Evolutionary conservation across 2,113 vertebrate species (phyloP).

Genomic region (Salminus brasiliensis): DNA sequence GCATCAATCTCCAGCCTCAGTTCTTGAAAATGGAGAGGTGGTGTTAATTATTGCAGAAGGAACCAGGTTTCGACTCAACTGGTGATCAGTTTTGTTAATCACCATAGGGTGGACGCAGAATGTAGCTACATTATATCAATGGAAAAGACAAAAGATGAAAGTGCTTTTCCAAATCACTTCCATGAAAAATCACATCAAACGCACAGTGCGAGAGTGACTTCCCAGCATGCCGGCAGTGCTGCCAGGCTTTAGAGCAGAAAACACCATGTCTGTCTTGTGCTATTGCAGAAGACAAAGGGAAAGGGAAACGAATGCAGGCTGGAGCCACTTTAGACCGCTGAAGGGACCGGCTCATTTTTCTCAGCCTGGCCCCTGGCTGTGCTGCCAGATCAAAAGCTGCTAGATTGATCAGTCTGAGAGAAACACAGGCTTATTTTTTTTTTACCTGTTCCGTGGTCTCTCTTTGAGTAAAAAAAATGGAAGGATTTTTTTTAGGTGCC

Average conservation of each 20-base stretch:
- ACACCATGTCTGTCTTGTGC: constrained; percentile 16
- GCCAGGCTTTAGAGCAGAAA: constrained; percentile 25
- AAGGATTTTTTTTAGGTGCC: constrained; percentile 1
- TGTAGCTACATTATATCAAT: constrained; percentile 4
- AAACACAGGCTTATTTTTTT: constrained; percentile 14
- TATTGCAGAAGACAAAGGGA: constrained; percentile 14
- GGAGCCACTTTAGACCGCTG: constrained; percentile 16
- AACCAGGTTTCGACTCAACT: neutral
- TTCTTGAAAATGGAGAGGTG: neutral
- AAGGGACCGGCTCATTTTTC: constrained; percentile 44
- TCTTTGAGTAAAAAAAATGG: constrained; percentile 7
- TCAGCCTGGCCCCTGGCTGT: constrained; percentile 43
- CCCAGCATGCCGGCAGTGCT: neutral
- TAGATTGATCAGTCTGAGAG: constrained; percentile 43
- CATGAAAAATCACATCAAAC: neutral
- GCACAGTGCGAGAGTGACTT: neutral
- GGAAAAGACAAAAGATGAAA: neutral
- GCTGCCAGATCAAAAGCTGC: constrained; percentile 45
- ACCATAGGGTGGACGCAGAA: neutral
- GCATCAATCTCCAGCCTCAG: too few relatives aligned
- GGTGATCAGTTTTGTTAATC: constrained; percentile 2
- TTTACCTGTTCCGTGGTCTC: neutral
- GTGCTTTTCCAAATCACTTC: neutral
- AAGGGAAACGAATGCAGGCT: constrained; percentile 21
- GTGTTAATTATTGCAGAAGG: neutral